Conservation (phyloP, 2,888 invertebrate species). For the Drosophila greeni region DNA sequence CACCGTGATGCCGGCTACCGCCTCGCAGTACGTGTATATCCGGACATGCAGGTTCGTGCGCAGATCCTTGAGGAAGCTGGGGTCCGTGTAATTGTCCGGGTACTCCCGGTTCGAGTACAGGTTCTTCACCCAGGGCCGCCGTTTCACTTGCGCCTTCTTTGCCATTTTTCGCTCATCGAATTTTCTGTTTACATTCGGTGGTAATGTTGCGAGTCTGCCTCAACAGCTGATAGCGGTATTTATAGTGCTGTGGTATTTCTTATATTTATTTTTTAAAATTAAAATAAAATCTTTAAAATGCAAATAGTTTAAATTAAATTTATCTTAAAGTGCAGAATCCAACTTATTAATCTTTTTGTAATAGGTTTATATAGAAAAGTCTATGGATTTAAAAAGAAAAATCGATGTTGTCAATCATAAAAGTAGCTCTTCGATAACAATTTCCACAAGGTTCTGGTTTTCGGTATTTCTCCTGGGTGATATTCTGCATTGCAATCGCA, state of each 20-base stretch:
- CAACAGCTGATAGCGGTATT: slow-evolving; percentile 5
- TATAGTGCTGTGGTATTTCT: neutral
- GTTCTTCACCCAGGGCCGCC: slow-evolving; percentile 88
- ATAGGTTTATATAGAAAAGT: neutral
- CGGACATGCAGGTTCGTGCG: slow-evolving; percentile 89
- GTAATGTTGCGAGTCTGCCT: neutral
- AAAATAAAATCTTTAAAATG: neutral
- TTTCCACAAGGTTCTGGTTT: too few relatives aligned
- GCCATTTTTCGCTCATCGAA: slow-evolving; percentile 38
- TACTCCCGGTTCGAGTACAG: slow-evolving; percentile 92
- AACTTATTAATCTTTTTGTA: too few relatives aligned
- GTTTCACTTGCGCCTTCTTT: slow-evolving; percentile 39
- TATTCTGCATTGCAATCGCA: neutral
- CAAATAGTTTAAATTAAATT: neutral
- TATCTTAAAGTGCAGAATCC: neutral
- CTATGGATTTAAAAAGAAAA: neutral
- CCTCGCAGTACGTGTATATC: slow-evolving; percentile 81
- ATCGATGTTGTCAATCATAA: too few relatives aligned
- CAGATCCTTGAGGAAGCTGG: slow-evolving; percentile 90
- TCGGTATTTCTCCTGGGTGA: neutral
- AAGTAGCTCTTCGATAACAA: neutral
- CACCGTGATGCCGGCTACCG: slow-evolving; percentile 86
- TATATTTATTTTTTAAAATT: neutral
- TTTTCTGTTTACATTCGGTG: slow-evolving; percentile 18
- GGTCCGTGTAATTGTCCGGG: slow-evolving; percentile 95